These are phyloP conservation scores for Sebastiscus tertius DNA, from an alignment of 2,797 vertebrate species.

Conservation along the genomic window DNA sequence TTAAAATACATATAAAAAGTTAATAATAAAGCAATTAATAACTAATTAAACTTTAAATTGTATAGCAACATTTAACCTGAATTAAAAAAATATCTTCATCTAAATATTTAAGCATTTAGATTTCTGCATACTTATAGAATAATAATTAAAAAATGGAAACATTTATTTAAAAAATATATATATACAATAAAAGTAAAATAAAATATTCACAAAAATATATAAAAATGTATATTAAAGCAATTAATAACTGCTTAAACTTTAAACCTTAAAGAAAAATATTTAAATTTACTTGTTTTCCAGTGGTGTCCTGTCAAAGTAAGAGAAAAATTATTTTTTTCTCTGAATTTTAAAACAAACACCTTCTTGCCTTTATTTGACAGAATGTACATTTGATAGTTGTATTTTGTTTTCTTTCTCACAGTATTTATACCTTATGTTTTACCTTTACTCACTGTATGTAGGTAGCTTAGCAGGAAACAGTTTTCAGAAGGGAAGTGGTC, in stretches of 20 bases:
- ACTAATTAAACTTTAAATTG: background rate
- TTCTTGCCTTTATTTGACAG: background rate
- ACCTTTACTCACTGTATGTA: background rate
- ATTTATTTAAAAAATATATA: no score
- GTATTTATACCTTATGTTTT: background rate
- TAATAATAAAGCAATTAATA: background rate
- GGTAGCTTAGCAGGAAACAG: background rate
- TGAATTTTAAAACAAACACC: background rate
- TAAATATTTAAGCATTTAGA: no score
- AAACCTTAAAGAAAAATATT: no score
- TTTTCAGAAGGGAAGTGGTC: background rate
- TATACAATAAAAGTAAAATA: no score
- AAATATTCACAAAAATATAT: no score
- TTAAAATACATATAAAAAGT: background rate
- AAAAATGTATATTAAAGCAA: background rate
- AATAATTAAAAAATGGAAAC: no score
- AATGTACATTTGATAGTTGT: background rate
- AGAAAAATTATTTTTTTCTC: background rate
- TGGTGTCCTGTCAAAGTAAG: background rate
- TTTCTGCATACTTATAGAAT: no score
- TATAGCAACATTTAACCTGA: background rate
- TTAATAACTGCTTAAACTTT: background rate
- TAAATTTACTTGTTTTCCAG: background rate
- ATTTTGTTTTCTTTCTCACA: background rate
- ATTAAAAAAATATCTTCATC: no score